phyloP scores from a whole-genome alignment of 2,113 vertebrate species.

The Saguinus imperator region DNA sequence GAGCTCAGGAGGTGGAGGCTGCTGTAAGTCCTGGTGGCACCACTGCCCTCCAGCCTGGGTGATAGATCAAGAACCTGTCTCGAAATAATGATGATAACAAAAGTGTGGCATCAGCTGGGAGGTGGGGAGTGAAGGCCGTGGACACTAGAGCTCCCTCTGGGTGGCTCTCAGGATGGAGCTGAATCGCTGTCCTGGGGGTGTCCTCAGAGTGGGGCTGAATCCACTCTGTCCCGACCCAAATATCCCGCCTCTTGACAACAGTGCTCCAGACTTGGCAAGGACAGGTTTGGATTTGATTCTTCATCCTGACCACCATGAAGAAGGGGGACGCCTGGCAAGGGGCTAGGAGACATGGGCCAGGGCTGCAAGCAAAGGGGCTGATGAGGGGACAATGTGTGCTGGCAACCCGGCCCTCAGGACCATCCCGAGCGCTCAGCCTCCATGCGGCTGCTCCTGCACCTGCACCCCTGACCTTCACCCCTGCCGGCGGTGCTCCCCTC shows the following conservation, averaged over 20 bases:
- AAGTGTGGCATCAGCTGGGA: neutral
- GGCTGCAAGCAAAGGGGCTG: neutral
- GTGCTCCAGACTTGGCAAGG: neutral
- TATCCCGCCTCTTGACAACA: rapidly evolving
- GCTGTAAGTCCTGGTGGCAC: no score
- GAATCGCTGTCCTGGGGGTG: neutral
- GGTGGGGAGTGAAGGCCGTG: rapidly evolving
- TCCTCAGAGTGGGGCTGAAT: no score
- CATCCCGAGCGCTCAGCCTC: neutral
- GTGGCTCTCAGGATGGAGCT: neutral
- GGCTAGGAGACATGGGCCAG: rapidly evolving
- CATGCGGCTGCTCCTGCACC: rapidly evolving
- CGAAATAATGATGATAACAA: no score
- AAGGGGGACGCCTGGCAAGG: neutral
- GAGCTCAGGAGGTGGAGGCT: no score
- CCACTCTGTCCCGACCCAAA: neutral
- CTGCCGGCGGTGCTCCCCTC: neutral
- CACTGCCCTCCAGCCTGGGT: no score
- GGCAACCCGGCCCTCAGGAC: neutral
- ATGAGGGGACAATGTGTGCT: rapidly evolving
- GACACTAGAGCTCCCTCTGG: neutral
- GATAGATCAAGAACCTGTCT: no score
- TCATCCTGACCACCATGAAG: rapidly evolving
- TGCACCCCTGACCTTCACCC: neutral
- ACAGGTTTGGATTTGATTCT: neutral